These are phyloP conservation scores for Thryonomys swinderianus DNA, from an alignment of 2,113 vertebrate species.

Conservation along the genomic window DNA sequence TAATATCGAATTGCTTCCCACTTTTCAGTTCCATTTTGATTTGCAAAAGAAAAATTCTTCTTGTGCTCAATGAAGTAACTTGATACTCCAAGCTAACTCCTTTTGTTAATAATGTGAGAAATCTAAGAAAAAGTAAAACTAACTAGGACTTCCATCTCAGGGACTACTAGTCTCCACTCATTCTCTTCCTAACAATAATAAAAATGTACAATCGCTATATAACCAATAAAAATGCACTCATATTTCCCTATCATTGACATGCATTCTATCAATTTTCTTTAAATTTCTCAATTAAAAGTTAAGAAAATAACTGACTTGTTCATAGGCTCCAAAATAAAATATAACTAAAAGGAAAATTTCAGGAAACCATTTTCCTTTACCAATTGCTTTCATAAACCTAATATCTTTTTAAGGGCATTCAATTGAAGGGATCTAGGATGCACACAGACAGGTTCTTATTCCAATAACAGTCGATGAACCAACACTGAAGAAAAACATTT, in stretches of 20 bases:
- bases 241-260: not conserved
- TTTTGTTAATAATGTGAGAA: conserved; percentile 39
- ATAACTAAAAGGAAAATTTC: not conserved
- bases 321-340: conserved; percentile 25
- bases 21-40: not conserved
- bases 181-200: not conserved
- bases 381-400: not conserved
- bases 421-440: not conserved
- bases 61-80: not conserved
- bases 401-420: not conserved
- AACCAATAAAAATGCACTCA: not conserved
- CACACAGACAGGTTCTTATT: not conserved
- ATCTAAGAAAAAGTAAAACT: conserved; percentile 32
- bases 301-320: not conserved
- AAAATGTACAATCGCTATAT: not conserved
- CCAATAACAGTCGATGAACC: not conserved
- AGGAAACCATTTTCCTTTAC: not conserved
- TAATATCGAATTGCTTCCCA: not conserved
- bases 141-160: not conserved
- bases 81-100: not conserved
- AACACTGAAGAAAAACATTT: not conserved
- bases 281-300: conserved; percentile 50
- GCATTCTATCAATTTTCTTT: not conserved
- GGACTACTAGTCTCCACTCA: not conserved
- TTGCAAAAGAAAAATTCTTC: conserved; percentile 14